Evolutionary conservation across 1,140 invertebrate species (phyloP), one percentile per base, ranked within the genome.

Genomic region (Battus philenor): DNA sequence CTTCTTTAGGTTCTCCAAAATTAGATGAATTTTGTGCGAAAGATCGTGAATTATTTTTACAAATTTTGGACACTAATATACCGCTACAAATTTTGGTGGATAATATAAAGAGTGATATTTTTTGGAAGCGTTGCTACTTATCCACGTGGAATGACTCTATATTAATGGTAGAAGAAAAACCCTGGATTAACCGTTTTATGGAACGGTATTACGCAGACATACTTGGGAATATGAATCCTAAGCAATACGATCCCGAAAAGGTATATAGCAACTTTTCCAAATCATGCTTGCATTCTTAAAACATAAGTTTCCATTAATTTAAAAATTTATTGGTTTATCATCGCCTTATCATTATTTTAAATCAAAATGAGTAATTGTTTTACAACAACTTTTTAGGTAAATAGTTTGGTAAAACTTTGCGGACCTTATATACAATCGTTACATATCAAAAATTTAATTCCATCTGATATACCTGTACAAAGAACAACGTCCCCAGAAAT

Each of bases 151-250:
- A 56, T 4, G 69, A 76, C 64, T 63, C 54, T 36, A 63, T 73
- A 16, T 29, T 62, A 41, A 27, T 65, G 29, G 34, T 52, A 13
- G 48, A 68, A 44, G 49, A 69, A 33, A 86, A 79, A 59, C 73
- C 61, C 39, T 87, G 86, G 86, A 83, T 87, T 15, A 76, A 77
- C 50, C 53, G 76, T 46, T 87, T 77, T 50, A 73, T 87, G 64
- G 86, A 87, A 67, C 65, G 58, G 34, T 66, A 86, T 66, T 78
- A 82, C 30, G 68, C 75, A 4, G 76, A 87, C 51, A 67, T 79
- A 49, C 71, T 87, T 44, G 85, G 87, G 67, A 84, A 81, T 51
- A 69, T 87, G 61, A 84, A 85, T 67, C 85, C 85, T 18, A 68
- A 78, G 24, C 57, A 78, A 33, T 87, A 87, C 46, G 80, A 87